Base-by-base conservation (phyloP, 1,140 invertebrate genomes). In the Drosophila azteca region DNA sequence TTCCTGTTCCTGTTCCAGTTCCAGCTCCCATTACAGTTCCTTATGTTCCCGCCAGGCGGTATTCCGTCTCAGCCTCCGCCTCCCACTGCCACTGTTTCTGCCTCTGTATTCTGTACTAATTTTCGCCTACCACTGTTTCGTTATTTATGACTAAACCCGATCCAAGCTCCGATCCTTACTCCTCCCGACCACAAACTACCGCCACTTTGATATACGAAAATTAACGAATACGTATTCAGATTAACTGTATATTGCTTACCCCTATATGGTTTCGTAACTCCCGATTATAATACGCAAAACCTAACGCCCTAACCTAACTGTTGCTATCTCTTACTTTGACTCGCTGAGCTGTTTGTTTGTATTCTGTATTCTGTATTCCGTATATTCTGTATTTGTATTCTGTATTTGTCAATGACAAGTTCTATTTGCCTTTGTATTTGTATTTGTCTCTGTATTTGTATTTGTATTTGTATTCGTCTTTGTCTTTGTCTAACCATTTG, bases 321-420 rank as follows among this genome's bases (percentile, higher is more conserved):
- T 72, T 59, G 43, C 51, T 71, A 46, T 75, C 58, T 77, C 64
- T 77, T 59, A 49, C 65, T 77, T 77, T 78, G 44, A 77, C 22
- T 78, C 75, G 73, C 72, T 76, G 73, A 76, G 63, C 73, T 68
- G 63, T 76, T 76, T 76, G 73, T 76, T 76, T 76, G 63, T 76
- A 43, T 75, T 22, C 20, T 39, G 35, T 39, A 39, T 39, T 39
- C 9, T 13, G 11, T 39, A 43, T 75, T 22, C 17, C 17, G 17
- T 20, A 20, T 20, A 20, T 20, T 20, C 20, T 7, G 31, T 7
- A 31, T 31, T 31, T 7, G 29, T 35, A 35, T 48, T 49, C 17
- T 50, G 54, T 75, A 50, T 39, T 49, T 65, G 65, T 69, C 64
- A 48, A 54, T 26, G 54, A 54, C 51, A 29, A 69, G 31, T 68